phyloP scores from a whole-genome alignment of 2,113 vertebrate species.

The Pseudorectes ferrugineus region DNA sequence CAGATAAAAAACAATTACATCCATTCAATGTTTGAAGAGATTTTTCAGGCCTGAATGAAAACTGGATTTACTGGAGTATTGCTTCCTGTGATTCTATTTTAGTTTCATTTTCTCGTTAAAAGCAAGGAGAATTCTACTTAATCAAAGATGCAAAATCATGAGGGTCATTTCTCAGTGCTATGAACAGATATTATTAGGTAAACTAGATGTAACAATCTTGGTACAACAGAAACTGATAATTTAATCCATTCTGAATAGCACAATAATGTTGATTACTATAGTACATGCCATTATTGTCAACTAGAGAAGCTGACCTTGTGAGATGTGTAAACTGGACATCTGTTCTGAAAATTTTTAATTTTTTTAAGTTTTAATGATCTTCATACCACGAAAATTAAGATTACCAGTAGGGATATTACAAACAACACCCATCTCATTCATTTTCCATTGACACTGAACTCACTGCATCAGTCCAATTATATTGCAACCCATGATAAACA shows the following conservation, averaged over 20 bases:
- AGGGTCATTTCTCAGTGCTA: neutral
- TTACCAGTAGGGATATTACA: neutral
- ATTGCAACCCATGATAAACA: neutral
- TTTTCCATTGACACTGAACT: neutral
- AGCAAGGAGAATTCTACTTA: neutral
- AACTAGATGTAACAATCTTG: neutral
- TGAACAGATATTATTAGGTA: neutral
- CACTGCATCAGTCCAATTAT: neutral
- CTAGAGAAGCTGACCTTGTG: neutral
- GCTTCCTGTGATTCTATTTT: neutral
- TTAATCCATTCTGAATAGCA: neutral
- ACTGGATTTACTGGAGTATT: neutral
- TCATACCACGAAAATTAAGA: neutral
- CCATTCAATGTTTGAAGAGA: neutral
- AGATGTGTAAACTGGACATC: neutral
- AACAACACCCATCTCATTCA: neutral
- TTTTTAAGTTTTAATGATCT: neutral
- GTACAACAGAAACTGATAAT: neutral
- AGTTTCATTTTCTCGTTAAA: conserved; percentile 10
- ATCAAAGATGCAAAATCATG: neutral
- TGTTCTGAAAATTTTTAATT: neutral
- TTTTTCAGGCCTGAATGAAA: conserved; percentile 15
- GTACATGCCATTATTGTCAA: neutral
- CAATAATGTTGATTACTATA: neutral
- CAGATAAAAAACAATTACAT: neutral